Evolutionary conservation across 2,888 invertebrate genomes (phyloP), one percentile per base, ranked within the genome.

Genomic region (Hemistola chrysoprasaria): DNA sequence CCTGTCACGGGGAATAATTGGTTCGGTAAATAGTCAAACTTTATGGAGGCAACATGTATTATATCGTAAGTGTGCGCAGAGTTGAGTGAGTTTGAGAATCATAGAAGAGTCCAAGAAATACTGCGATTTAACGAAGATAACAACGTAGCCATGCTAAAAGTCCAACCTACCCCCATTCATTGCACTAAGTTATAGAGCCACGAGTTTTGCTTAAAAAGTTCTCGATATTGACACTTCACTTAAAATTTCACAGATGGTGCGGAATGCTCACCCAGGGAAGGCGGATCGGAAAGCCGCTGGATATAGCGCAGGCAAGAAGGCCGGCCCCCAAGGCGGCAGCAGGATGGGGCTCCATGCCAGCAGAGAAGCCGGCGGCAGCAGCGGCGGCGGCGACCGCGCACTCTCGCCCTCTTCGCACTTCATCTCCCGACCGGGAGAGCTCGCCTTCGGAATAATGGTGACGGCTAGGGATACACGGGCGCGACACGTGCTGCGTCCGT

Each of bases 291-390:
- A 89, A 26, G 93, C 92, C 47, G 94, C 93, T 65, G 92, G 94
- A 81, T 92, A 94, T 71, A 92, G 92, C 50, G 93, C 92, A 50
- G 94, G 93, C 56, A 93, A 67, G 48, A 94, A 88, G 23, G 93
- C 93, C 56, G 93, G 93, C 36, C 92, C 93, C 94, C 94, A 94
- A 10, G 94, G 94, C 58, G 93, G 93, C 73, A 95, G 80, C 63
- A 94, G 77, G 48, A 94, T 92, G 27, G 94, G 94, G 63, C 93
- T 93, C 94, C 94, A 94, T 8, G 93, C 93, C 70, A 94, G 78
- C 70, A 94, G 89, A 40, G 93, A 92, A n/a, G 92, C 90, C 39
- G 90, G 90, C 48, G 90, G 91, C 65, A 85, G 75, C 65, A 83
- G 78, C 65, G 86, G 85, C 71, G 75, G 75, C 57, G 78, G 81